Evolutionary conservation across 2,888 invertebrate genomes (phyloP).

Genomic region (Ctenicera cuprea): DNA sequence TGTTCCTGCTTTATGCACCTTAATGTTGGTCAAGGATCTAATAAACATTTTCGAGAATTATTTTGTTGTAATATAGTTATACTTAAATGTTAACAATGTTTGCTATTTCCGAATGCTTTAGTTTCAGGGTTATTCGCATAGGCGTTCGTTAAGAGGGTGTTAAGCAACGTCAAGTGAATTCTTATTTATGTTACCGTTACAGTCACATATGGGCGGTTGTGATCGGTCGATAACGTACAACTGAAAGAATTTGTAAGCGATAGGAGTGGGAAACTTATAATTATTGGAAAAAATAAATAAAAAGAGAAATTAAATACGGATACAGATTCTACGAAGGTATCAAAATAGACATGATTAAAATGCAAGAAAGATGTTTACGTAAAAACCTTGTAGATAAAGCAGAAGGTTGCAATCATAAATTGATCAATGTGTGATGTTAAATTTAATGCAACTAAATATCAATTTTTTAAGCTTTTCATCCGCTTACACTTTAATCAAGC

Average conservation of each 20-base stretch:
- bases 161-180: neutral
- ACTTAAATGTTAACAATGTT: conserved; percentile 35
- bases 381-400: conserved; percentile 1
- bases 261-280: conserved; percentile 49
- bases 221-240: conserved; percentile 49
- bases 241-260: conserved; percentile 50
- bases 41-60: conserved; percentile 47
- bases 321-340: neutral
- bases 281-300: conserved; percentile 27
- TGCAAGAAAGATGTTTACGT: neutral
- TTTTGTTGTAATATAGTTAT: conserved; percentile 35
- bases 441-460: too few species aligned
- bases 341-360: conserved; percentile 1
- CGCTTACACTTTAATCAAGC: too few species aligned
- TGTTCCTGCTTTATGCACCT: conserved; percentile 61
- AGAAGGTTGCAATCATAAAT: neutral
- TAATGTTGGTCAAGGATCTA: conserved; percentile 60
- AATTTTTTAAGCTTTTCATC: too few species aligned
- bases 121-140: conserved; percentile 40
- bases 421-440: too few species aligned
- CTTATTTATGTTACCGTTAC: neutral
- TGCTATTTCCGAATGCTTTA: conserved; percentile 38
- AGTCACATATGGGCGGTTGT: conserved; percentile 31
- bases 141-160: conserved; percentile 11
- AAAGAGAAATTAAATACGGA: conserved; percentile 22